These are phyloP conservation scores for Leptinotarsa tumamoca DNA, from an alignment of 2,888 invertebrate genomes.

Conservation along the genomic window DNA sequence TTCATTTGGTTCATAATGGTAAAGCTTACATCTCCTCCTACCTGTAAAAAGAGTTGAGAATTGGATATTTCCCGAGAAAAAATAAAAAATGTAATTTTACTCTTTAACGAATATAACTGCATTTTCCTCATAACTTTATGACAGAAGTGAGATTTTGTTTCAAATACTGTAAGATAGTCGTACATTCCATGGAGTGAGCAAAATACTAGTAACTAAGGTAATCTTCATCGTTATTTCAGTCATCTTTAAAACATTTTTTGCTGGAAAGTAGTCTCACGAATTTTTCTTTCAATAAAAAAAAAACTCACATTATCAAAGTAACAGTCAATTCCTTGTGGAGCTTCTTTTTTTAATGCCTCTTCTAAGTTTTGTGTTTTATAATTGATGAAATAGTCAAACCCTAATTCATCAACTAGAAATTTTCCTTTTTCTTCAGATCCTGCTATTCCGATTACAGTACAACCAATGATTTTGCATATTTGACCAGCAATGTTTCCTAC, in stretches of 20 bases:
- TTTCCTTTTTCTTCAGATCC: conserved; percentile 78
- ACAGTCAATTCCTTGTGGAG: conserved; percentile 79
- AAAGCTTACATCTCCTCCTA: conserved; percentile 77
- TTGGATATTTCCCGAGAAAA: background rate
- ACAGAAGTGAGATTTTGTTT: no score
- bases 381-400: conserved; percentile 78
- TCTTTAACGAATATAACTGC: background rate
- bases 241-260: no score
- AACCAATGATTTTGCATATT: conserved; percentile 79
- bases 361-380: conserved; percentile 74
- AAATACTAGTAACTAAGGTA: no score
- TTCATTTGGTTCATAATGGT: conserved; percentile 76
- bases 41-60: conserved; percentile 62
- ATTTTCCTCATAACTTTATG: no score
- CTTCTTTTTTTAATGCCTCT: conserved; percentile 70
- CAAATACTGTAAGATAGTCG: no score
- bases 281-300: background rate
- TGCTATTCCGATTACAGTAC: conserved; percentile 78
- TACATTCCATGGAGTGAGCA: no score
- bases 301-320: conserved; percentile 81
- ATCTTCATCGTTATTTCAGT: no score
- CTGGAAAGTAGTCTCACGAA: no score
- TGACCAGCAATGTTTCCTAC: conserved; percentile 84
- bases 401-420: conserved; percentile 74
- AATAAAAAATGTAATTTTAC: background rate